phyloP scores from a whole-genome alignment of 2,797 vertebrate species.

The Gallinago stenura region DNA sequence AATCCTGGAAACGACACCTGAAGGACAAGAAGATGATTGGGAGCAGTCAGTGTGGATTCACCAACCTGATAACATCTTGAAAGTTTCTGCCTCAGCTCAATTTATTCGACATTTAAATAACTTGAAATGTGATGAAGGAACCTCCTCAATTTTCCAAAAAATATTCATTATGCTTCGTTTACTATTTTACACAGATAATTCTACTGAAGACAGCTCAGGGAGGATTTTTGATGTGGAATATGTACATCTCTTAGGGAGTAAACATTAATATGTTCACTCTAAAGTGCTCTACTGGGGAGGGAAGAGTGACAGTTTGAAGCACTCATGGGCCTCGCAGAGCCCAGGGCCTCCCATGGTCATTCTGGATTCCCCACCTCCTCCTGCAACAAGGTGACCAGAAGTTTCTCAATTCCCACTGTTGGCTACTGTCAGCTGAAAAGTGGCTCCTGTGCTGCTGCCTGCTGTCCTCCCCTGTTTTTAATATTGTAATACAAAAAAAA shows the following conservation, averaged over 20 bases:
- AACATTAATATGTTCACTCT: not conserved
- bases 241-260: not conserved
- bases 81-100: not conserved
- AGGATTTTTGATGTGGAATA: not conserved
- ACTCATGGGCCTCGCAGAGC: not conserved
- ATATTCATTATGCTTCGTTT: not conserved
- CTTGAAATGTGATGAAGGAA: not conserved
- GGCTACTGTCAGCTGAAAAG: not conserved
- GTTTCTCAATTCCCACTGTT: not conserved
- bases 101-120: not conserved
- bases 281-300: not conserved
- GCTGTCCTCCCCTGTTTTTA: not conserved
- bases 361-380: not conserved
- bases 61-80: not conserved
- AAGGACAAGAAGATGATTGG: not conserved
- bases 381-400: not conserved
- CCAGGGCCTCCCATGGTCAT: not conserved
- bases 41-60: not conserved
- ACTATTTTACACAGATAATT: not conserved
- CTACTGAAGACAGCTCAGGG: not conserved
- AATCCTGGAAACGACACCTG: not conserved
- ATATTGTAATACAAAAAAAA: not conserved
- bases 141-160: not conserved
- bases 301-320: not conserved
- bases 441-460: not conserved